Conservation (phyloP, 2,113 vertebrate genomes). For the Vulpes ferrilata region DNA sequence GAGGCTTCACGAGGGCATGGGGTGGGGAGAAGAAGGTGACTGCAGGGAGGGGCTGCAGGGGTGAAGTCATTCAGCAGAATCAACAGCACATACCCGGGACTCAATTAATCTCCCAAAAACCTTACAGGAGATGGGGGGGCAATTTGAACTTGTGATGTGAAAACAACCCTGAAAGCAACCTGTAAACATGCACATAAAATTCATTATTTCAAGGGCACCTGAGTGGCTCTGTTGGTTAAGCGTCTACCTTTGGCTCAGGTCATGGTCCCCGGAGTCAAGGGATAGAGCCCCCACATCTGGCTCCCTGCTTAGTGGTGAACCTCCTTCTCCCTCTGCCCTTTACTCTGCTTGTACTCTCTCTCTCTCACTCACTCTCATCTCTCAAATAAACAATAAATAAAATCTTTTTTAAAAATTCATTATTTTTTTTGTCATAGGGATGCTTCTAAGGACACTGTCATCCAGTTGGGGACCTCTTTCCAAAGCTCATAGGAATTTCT, state of each 20-base stretch:
- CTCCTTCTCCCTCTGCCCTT: too few species aligned
- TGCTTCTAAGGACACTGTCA: neutral
- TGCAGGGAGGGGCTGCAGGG: rapidly evolving
- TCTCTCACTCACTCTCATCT: too few species aligned
- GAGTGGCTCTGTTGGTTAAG: too few species aligned
- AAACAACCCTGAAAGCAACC: neutral
- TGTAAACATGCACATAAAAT: neutral
- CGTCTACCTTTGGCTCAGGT: too few species aligned
- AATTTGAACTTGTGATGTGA: neutral
- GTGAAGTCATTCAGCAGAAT: neutral
- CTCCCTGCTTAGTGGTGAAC: too few species aligned
- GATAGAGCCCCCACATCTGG: too few species aligned
- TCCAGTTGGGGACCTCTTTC: neutral
- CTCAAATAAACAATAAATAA: too few species aligned
- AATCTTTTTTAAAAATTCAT: neutral
- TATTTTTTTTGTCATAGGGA: neutral
- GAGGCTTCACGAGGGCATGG: neutral
- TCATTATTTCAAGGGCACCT: neutral
- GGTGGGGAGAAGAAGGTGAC: rapidly evolving
- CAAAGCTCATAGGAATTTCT: neutral
- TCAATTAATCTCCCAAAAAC: neutral
- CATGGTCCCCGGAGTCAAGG: too few species aligned
- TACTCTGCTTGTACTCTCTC: too few species aligned
- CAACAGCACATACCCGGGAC: rapidly evolving
- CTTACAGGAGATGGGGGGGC: neutral